Conservation (phyloP, 2,888 invertebrate genomes). For the Branchinecta sandiegonensis region DNA sequence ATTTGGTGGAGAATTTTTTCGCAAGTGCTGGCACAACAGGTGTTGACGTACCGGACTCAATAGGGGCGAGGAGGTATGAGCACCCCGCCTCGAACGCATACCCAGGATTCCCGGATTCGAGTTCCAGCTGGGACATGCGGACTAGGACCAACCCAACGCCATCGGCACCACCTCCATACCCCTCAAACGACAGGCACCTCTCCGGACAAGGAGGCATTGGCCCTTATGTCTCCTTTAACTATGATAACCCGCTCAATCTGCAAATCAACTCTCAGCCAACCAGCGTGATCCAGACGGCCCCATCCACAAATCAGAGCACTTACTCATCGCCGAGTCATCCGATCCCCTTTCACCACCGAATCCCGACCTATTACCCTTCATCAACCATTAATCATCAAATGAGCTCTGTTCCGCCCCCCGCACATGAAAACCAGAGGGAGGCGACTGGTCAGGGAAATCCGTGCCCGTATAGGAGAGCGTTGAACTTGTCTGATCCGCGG, state of each 20-base stretch:
- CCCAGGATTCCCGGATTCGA: neutral
- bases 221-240: constrained; percentile 4
- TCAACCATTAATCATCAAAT: too few species aligned
- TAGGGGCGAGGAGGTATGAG: neutral
- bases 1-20: constrained; percentile 11
- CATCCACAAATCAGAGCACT: neutral
- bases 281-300: neutral
- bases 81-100: neutral
- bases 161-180: neutral
- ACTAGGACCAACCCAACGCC: neutral
- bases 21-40: neutral
- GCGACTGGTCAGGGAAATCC: neutral
- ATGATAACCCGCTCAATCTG: neutral
- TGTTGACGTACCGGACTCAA: neutral
- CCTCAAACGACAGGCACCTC: neutral
- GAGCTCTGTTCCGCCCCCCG: neutral
- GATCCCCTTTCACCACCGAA: neutral
- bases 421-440: neutral
- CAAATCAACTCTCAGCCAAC: constrained; percentile 7
- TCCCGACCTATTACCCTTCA: constrained; percentile 8
- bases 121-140: neutral
- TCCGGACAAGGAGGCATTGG: neutral
- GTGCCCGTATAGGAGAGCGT: constrained; percentile 1
- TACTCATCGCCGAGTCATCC: neutral
- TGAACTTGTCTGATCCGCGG: neutral